Percentiles rank a stretch among this genome's conserved stretches.
Conservation (phyloP, 2,888 invertebrate genomes). For the Hypena proboscidalis region DNA sequence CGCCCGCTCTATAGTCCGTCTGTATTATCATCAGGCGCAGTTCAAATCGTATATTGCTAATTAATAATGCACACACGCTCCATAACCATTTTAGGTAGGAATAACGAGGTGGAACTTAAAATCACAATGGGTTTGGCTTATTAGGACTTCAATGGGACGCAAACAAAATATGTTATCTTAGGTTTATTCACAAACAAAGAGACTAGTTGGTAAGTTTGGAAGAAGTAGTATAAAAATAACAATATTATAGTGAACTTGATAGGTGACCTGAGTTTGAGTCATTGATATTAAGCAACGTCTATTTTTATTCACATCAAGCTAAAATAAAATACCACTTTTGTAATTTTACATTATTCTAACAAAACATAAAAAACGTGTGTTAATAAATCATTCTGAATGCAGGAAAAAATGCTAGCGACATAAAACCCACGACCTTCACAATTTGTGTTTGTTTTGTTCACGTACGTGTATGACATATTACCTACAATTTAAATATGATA, state of each 20-base stretch:
- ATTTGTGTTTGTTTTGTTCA: neutral
- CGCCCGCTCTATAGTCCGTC: slow-evolving; percentile 62
- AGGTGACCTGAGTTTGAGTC: too few species aligned
- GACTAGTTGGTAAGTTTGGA: slow-evolving; percentile 5
- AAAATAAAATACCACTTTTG: too few species aligned
- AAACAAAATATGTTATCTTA: slow-evolving; percentile 47
- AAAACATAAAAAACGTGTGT: too few species aligned
- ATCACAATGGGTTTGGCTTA: slow-evolving; percentile 68
- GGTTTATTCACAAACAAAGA: slow-evolving; percentile 35
- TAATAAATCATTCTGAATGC: too few species aligned
- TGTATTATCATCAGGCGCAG: slow-evolving; percentile 72
- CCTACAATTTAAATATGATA: slow-evolving; percentile 30
- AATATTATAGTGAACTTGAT: too few species aligned
- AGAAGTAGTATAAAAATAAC: neutral
- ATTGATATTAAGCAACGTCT: too few species aligned
- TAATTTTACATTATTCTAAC: too few species aligned
- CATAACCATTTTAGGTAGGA: slow-evolving; percentile 69
- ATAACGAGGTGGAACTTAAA: slow-evolving; percentile 72
- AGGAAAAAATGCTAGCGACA: neutral
- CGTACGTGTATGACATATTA: neutral
- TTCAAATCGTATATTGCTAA: slow-evolving; percentile 71
- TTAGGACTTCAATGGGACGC: slow-evolving; percentile 56
- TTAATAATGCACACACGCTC: slow-evolving; percentile 78
- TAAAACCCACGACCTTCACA: slow-evolving; percentile 15
- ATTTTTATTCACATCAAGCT: too few species aligned